phyloP scores from a whole-genome alignment of 1,140 invertebrate species.

The Zaprionus vittiger region DNA sequence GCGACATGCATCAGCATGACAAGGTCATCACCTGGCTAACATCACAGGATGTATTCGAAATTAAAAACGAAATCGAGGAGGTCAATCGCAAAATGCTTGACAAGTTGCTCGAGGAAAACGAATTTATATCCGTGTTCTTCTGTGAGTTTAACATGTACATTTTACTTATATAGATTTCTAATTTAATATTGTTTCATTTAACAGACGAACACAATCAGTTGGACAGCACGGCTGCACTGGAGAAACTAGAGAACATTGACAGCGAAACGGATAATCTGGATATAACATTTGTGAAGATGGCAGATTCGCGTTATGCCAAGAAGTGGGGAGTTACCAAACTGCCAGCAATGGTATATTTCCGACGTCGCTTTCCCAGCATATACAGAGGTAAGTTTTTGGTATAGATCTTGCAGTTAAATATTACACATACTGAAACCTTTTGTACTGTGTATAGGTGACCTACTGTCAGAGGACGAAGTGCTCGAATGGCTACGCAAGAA shows the following conservation, averaged over 20 bases:
- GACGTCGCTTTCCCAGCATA: conserved; percentile 97
- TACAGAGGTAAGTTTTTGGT: conserved; percentile 90
- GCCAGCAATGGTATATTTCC: conserved; percentile 96
- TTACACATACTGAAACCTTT: not conserved
- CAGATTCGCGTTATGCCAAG: conserved; percentile 94
- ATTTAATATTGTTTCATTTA: not conserved
- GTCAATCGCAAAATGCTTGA: conserved; percentile 98
- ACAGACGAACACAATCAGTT: conserved; percentile 92
- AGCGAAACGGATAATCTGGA: conserved; percentile 96
- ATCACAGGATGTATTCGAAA: conserved; percentile 97
- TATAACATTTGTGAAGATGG: conserved; percentile 98
- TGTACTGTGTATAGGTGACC: conserved; percentile 87
- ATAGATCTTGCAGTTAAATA: not conserved
- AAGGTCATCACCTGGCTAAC: conserved; percentile 95
- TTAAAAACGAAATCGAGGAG: conserved; percentile 98
- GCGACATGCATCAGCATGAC: conserved; percentile 94
- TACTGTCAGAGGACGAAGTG: conserved; percentile 94
- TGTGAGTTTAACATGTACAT: conserved; percentile 88
- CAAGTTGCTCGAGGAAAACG: conserved; percentile 96
- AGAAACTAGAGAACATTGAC: conserved; percentile 95
- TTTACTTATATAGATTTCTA: not conserved
- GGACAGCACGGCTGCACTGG: conserved; percentile 91
- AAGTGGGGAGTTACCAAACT: conserved; percentile 98
- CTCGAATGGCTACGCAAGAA: conserved; percentile 97
- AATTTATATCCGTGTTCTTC: conserved; percentile 97